Conservation (phyloP, 2,113 vertebrate genomes). For the Lophura nycthemera region DNA sequence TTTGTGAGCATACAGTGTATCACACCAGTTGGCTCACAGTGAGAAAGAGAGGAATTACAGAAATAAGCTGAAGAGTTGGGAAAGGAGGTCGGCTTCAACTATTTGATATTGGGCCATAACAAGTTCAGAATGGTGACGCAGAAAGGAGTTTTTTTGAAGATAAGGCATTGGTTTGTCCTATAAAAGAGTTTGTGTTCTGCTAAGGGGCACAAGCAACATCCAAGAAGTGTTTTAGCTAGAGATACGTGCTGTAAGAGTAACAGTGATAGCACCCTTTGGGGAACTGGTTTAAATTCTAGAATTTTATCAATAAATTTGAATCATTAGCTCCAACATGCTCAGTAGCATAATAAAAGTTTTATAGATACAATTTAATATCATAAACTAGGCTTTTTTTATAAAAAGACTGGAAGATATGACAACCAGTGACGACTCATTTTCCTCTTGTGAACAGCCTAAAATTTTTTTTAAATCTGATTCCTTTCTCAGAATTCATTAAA, state of each 20-base stretch:
- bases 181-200: background rate
- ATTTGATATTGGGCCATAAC: background rate
- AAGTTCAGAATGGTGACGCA: background rate
- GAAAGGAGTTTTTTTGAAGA: background rate
- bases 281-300: background rate
- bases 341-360: background rate
- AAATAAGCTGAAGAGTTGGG: background rate
- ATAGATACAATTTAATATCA: background rate
- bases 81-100: background rate
- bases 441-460: background rate
- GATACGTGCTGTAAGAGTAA: too few relatives aligned
- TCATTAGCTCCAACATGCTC: background rate
- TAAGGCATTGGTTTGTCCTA: fast-evolving
- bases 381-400: background rate
- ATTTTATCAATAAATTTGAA: background rate
- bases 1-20: background rate
- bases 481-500: background rate
- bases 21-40: background rate
- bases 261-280: background rate
- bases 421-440: background rate
- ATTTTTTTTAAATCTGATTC: background rate
- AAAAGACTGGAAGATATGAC: background rate
- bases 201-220: background rate
- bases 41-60: background rate
- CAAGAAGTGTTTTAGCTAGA: background rate